These are phyloP conservation scores for Apodemia zela DNA, from an alignment of 2,888 invertebrate species.

Conservation along the genomic window DNA sequence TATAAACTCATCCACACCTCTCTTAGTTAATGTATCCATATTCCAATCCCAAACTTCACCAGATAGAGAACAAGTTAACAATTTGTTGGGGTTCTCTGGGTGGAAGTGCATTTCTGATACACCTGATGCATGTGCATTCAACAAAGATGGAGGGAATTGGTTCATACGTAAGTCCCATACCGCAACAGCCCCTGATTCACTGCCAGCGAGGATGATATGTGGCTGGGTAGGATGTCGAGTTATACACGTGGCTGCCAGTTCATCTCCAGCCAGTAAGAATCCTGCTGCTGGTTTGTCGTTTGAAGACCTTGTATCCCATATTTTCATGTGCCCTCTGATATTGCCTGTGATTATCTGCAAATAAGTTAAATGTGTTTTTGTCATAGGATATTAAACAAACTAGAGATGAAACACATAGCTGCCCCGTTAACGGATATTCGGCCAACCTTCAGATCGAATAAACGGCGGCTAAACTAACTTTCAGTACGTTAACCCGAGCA, in stretches of 20 bases:
- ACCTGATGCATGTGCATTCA: constrained; percentile 87
- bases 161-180: constrained; percentile 95
- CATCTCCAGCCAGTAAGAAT: constrained; percentile 88
- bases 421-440: no score
- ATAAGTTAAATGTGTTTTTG: background rate
- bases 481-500: no score
- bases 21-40: constrained; percentile 76
- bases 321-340: constrained; percentile 92
- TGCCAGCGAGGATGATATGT: constrained; percentile 90
- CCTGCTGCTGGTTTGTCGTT: constrained; percentile 83
- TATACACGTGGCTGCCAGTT: constrained; percentile 87
- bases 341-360: constrained; percentile 89
- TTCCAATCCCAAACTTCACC: constrained; percentile 97
- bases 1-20: constrained; percentile 79
- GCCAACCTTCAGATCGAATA: no score
- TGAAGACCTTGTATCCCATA: constrained; percentile 89
- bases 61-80: constrained; percentile 89
- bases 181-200: constrained; percentile 91
- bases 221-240: constrained; percentile 93
- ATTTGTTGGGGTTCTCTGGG: constrained; percentile 89
- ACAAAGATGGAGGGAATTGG: constrained; percentile 88
- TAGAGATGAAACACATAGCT: no score
- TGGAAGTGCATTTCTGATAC: constrained; percentile 95
- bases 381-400: background rate
- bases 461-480: no score